These are phyloP conservation scores for Laticauda colubrina DNA, from an alignment of 2,113 vertebrate species.

Conservation along the genomic window DNA sequence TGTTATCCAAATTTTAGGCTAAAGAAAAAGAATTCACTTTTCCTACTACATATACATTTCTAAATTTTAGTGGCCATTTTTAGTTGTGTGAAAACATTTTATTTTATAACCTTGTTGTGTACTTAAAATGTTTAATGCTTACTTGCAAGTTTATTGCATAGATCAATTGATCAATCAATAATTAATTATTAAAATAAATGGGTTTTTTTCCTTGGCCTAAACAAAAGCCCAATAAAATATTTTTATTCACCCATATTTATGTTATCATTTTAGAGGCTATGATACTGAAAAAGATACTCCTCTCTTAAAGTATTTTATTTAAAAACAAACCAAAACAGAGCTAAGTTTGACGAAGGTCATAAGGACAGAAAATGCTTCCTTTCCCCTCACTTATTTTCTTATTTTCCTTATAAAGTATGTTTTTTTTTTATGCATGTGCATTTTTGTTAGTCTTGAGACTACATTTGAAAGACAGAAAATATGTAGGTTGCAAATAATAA, in stretches of 20 bases:
- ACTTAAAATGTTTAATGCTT: neutral
- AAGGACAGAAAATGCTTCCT: neutral
- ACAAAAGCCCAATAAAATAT: neutral
- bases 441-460: neutral
- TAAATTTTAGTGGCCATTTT: neutral
- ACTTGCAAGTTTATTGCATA: neutral
- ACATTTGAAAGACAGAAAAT: conserved; percentile 6
- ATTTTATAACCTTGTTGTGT: neutral
- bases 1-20: neutral
- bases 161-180: neutral
- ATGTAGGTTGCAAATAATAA: conserved; percentile 23
- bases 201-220: neutral
- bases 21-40: neutral
- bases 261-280: neutral
- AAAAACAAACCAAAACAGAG: neutral
- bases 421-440: neutral
- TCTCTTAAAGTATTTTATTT: neutral
- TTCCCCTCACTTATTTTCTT: neutral
- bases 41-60: neutral
- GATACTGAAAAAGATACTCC: neutral
- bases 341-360: neutral
- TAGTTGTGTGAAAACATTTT: neutral
- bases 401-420: neutral
- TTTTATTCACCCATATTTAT: neutral
- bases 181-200: neutral